Conservation (phyloP, 2,888 invertebrate genomes). For the Chaetogeoica ovagalla region DNA sequence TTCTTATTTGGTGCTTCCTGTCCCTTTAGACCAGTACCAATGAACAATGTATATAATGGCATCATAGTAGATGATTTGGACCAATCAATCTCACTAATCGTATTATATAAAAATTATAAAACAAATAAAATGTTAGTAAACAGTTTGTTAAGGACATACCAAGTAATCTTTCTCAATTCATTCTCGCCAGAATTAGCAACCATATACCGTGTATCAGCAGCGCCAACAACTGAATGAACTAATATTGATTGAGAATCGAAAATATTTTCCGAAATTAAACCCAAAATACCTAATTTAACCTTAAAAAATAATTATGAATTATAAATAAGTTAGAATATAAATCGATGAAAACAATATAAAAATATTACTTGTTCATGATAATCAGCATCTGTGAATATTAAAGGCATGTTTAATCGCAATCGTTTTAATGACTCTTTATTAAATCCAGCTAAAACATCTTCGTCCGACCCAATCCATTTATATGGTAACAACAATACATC, state of each 20-base stretch:
- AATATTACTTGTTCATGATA: slow-evolving; percentile 74
- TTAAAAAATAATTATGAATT: slow-evolving; percentile 57
- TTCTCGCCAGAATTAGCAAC: slow-evolving; percentile 86
- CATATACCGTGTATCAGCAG: slow-evolving; percentile 85
- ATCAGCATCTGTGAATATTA: slow-evolving; percentile 58
- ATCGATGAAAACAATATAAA: not conserved
- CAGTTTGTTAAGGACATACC: not conserved
- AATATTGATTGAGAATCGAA: slow-evolving; percentile 67
- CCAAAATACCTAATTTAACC: slow-evolving; percentile 77
- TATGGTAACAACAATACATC: slow-evolving; percentile 85
- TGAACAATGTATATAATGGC: slow-evolving; percentile 78
- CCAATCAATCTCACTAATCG: slow-evolving; percentile 75
- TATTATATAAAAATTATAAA: not conserved
- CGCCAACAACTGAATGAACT: slow-evolving; percentile 78
- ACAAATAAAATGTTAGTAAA: not conserved
- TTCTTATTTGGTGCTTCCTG: slow-evolving; percentile 58
- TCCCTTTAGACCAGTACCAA: slow-evolving; percentile 68
- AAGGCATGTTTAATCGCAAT: slow-evolving; percentile 19
- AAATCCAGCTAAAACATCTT: slow-evolving; percentile 34
- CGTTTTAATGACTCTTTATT: slow-evolving; percentile 25
- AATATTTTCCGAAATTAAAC: slow-evolving; percentile 70
- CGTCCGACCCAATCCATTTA: slow-evolving; percentile 64
- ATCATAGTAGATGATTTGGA: slow-evolving; percentile 69
- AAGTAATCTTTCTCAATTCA: slow-evolving; percentile 68
- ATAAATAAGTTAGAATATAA: slow-evolving; percentile 28